A percentile compares a stretch with the other conserved stretches of the same genome.
phyloP scores from a whole-genome alignment of 2,113 vertebrate species.

The Tupaia chinensis region DNA sequence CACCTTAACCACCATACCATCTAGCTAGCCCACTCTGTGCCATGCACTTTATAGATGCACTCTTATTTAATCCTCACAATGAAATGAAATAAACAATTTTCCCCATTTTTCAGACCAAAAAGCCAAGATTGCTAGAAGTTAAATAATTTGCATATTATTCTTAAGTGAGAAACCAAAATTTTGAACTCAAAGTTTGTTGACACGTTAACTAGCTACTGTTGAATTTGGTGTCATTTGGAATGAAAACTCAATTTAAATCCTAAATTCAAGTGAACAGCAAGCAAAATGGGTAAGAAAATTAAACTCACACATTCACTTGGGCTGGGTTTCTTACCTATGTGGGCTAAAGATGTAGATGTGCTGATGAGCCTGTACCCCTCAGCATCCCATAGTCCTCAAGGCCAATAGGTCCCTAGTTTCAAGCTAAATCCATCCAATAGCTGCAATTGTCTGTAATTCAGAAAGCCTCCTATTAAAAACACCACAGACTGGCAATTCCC shows the following conservation, averaged over 20 bases:
- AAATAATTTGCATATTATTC: background rate
- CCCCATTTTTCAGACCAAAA: constrained; percentile 9
- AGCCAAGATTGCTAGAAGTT: background rate
- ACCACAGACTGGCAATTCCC: constrained; percentile 80
- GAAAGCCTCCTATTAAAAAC: constrained; percentile 70
- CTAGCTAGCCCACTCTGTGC: background rate
- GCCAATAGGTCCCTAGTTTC: constrained; percentile 72
- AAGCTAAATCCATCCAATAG: constrained; percentile 79
- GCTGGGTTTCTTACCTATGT: background rate
- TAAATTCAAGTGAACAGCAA: background rate
- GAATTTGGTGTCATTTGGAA: background rate
- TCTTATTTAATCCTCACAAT: constrained; percentile 31
- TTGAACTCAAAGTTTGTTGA: background rate
- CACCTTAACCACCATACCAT: too few species aligned
- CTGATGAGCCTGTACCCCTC: constrained; percentile 72
- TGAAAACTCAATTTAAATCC: background rate
- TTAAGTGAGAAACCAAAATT: background rate
- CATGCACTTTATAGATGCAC: background rate
- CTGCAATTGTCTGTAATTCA: constrained; percentile 83
- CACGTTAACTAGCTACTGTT: background rate
- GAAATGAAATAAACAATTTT: background rate
- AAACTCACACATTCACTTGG: background rate
- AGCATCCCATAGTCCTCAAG: constrained; percentile 70
- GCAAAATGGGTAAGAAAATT: background rate
- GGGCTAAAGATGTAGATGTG: constrained; percentile 26